Conservation (phyloP, 2,797 vertebrate species). For the Smutsia gigantea region DNA sequence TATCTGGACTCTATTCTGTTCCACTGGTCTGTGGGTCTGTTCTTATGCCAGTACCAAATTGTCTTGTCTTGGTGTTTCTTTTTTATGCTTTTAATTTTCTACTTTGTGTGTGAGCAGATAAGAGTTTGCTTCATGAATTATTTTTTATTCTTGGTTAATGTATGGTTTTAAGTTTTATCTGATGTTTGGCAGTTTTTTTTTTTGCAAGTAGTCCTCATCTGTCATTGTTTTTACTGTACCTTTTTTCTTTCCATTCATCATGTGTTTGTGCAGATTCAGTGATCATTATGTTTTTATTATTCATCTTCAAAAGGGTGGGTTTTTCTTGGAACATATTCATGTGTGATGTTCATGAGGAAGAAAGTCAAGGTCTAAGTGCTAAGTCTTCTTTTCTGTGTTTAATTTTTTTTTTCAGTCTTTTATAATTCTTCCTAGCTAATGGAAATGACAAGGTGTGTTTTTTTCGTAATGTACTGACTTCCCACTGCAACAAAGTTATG, state of each 20-base stretch:
- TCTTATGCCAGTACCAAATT: no score
- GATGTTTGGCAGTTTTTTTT: neutral
- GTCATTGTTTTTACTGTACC: neutral
- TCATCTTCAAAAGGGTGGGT: neutral
- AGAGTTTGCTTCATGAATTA: neutral
- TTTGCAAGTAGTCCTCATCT: neutral
- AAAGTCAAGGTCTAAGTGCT: neutral
- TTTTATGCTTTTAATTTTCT: neutral
- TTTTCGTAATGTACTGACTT: constrained; percentile 6
- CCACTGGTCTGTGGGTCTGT: no score
- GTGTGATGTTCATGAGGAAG: neutral
- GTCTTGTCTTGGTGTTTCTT: neutral
- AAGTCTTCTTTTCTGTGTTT: neutral
- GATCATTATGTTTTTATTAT: neutral
- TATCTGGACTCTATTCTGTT: no score
- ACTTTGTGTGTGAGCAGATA: neutral
- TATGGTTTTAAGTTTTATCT: neutral
- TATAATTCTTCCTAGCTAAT: neutral
- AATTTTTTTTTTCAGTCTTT: neutral
- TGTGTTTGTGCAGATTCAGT: neutral
- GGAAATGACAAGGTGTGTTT: neutral
- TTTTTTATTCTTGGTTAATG: neutral
- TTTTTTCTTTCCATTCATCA: neutral
- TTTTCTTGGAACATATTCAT: neutral
- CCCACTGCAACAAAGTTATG: neutral